Percentiles rank a stretch among this genome's conserved stretches.
Conservation (phyloP, 2,888 invertebrate species). For the Tipula lateralis region DNA sequence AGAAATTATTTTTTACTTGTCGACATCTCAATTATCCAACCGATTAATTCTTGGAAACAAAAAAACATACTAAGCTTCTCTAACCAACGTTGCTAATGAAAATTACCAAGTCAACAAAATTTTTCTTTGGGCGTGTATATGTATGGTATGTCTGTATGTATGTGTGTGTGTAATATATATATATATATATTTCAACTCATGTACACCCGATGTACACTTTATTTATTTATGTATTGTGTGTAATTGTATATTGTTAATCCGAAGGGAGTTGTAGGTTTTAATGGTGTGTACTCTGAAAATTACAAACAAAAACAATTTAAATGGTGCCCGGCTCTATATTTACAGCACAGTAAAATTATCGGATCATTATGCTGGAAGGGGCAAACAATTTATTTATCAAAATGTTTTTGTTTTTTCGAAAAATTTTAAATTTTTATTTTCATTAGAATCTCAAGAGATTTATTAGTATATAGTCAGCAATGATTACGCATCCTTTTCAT, state of each 20-base stretch:
- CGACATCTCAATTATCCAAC: conserved; percentile 4
- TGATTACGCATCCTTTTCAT: not conserved
- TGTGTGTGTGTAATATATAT: not conserved
- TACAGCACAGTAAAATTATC: not conserved
- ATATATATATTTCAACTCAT: not conserved
- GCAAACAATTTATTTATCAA: not conserved
- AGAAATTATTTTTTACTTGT: not conserved
- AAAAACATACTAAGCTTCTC: not conserved
- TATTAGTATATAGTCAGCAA: not conserved
- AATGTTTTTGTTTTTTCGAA: no score
- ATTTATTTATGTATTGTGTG: not conserved
- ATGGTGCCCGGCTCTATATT: not conserved
- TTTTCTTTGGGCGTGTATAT: not conserved
- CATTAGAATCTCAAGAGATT: not conserved
- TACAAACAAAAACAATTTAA: not conserved
- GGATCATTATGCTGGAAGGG: not conserved
- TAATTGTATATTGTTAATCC: not conserved
- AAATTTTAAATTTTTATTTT: not conserved
- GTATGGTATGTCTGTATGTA: not conserved
- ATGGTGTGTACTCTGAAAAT: not conserved
- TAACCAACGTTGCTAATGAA: not conserved
- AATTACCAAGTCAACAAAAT: not conserved
- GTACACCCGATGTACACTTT: not conserved
- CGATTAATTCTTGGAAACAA: not conserved
- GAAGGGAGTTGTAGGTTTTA: not conserved